A percentile compares a stretch with the other conserved stretches of the same genome.
These are phyloP conservation scores for Setipinna tenuifilis DNA, from an alignment of 2,797 vertebrate species.

Conservation along the genomic window DNA sequence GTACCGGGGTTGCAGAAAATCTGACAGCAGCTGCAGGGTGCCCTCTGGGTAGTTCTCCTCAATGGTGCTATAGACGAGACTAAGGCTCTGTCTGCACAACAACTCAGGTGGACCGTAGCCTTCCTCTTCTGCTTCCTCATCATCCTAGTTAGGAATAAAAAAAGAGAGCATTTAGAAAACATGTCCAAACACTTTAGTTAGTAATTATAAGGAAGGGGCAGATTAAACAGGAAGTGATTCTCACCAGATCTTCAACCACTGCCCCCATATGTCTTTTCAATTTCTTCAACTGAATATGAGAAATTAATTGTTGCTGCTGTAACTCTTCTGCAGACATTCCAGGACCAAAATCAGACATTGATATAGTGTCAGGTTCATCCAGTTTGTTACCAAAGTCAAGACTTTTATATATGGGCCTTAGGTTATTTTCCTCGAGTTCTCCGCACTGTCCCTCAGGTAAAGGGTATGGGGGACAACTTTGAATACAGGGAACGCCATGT, in stretches of 20 bases:
- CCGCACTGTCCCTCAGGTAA: neutral
- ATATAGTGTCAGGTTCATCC: constrained; percentile 43
- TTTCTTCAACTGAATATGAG: constrained; percentile 60
- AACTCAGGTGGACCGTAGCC: constrained; percentile 62
- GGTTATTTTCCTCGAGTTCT: neutral
- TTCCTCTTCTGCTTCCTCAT: constrained; percentile 50
- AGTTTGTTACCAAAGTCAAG: neutral
- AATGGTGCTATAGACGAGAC: constrained; percentile 84
- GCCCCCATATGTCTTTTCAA: constrained; percentile 57
- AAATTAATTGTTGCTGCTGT: constrained; percentile 63
- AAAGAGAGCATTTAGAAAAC: neutral
- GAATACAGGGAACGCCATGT: neutral
- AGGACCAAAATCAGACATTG: constrained; percentile 43
- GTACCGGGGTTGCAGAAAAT: constrained; percentile 82
- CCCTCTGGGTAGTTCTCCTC: constrained; percentile 86
- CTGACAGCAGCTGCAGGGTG: constrained; percentile 87
- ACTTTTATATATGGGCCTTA: neutral
- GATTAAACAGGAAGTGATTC: neutral
- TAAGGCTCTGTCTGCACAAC: constrained; percentile 81
- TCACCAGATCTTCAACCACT: constrained; percentile 59
- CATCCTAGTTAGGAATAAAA: neutral
- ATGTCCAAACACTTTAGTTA: neutral
- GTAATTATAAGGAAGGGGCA: no score
- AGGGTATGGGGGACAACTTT: neutral
- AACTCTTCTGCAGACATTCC: constrained; percentile 43